phyloP scores from a whole-genome alignment of 2,113 vertebrate genomes.

The Struthidea cinerea region DNA sequence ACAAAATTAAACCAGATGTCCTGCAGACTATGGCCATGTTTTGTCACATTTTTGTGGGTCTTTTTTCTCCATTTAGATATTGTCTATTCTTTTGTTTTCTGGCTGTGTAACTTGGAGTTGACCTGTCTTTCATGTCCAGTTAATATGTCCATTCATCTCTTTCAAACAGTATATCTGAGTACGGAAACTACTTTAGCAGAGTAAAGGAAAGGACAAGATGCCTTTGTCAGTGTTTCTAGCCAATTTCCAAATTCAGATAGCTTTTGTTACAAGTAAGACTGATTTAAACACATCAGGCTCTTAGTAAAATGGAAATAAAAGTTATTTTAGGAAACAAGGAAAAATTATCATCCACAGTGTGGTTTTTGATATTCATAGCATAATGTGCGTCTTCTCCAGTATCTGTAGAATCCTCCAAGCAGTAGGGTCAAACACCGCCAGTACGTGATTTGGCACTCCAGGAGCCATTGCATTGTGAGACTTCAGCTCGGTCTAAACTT shows the following conservation, averaged over 20 bases:
- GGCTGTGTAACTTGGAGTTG: neutral
- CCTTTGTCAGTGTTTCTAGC: neutral
- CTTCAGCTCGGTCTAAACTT: neutral
- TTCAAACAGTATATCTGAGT: neutral
- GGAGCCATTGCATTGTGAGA: fast-evolving
- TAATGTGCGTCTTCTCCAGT: neutral
- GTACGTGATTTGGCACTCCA: neutral
- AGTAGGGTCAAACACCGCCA: neutral
- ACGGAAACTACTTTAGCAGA: neutral
- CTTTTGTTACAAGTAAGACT: neutral
- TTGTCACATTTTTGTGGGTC: neutral
- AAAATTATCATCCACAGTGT: neutral
- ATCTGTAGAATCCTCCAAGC: neutral
- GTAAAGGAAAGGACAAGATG: neutral
- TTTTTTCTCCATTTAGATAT: neutral
- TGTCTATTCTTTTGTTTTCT: neutral
- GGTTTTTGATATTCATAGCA: neutral
- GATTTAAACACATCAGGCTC: neutral
- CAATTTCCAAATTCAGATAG: neutral
- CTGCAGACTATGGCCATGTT: neutral
- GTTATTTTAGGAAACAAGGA: neutral
- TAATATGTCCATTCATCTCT: neutral
- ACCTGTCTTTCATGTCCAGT: neutral
- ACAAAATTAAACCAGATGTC: neutral
- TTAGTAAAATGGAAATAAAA: neutral